A percentile compares a stretch with the other conserved stretches of the same genome.
These are phyloP conservation scores for Callipepla squamata DNA, from an alignment of 2,113 vertebrate genomes.

Conservation along the genomic window DNA sequence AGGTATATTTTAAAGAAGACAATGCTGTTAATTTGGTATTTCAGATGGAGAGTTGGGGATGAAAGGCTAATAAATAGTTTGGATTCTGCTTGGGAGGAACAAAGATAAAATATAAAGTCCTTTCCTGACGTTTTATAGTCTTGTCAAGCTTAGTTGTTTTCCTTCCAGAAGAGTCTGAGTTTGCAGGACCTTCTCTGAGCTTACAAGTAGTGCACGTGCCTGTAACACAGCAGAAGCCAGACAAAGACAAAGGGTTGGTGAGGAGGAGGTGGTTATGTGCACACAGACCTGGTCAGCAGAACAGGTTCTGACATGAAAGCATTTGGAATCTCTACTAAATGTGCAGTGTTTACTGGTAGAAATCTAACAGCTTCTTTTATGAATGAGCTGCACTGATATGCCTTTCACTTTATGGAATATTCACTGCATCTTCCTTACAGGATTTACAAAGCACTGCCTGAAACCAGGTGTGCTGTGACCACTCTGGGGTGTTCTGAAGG, in stretches of 20 bases:
- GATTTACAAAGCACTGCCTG: slow-evolving; percentile 24
- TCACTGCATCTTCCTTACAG: slow-evolving; percentile 12
- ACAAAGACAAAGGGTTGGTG: not conserved
- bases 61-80: not conserved
- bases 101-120: not conserved
- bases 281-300: not conserved
- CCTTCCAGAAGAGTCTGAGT: not conserved
- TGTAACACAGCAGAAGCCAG: not conserved
- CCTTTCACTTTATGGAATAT: slow-evolving; percentile 5
- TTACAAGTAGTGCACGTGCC: not conserved
- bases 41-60: not conserved
- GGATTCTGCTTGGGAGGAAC: not conserved
- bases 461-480: not conserved
- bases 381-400: not conserved
- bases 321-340: not conserved
- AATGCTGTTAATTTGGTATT: not conserved
- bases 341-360: not conserved
- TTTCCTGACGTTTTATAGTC: not conserved
- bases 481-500: not conserved
- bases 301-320: not conserved
- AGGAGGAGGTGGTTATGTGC: not conserved
- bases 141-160: not conserved
- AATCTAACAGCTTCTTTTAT: not conserved
- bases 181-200: not conserved
- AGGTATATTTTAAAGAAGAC: not conserved